phyloP scores from a whole-genome alignment of 2,113 vertebrate genomes.

The Baryphthengus martii region DNA sequence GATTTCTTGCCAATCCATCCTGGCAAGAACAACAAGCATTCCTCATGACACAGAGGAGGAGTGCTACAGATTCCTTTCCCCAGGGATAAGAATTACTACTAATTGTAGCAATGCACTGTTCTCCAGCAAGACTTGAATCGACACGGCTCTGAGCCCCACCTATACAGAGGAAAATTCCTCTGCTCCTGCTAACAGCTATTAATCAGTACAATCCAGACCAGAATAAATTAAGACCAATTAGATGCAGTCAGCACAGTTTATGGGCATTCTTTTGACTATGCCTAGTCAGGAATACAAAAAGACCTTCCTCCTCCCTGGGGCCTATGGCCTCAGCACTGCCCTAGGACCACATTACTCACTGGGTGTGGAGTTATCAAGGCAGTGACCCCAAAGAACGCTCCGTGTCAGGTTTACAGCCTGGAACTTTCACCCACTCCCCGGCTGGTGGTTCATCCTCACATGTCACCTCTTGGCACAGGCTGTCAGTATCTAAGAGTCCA shows the following conservation, averaged over 20 bases:
- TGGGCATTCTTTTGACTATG: neutral
- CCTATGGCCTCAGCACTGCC: neutral
- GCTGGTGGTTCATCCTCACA: neutral
- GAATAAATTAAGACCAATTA: neutral
- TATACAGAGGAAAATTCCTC: neutral
- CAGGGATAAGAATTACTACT: neutral
- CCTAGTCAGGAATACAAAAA: neutral
- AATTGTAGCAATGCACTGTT: neutral
- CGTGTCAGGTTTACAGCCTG: fast-evolving
- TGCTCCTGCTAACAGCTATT: neutral
- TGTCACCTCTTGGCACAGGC: neutral
- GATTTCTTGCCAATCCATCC: fast-evolving
- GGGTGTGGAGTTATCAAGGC: neutral
- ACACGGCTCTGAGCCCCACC: neutral
- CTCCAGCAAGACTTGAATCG: neutral
- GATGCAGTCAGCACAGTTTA: neutral
- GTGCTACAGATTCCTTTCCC: neutral
- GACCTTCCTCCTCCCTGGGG: neutral
- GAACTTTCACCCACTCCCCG: neutral
- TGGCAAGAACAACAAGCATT: neutral
- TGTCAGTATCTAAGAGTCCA: neutral
- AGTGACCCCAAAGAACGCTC: neutral
- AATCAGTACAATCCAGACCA: neutral
- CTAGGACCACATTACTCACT: neutral
- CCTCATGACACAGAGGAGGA: neutral